Conservation (phyloP, 2,797 vertebrate genomes). For the Myioborus melanocephalus region DNA sequence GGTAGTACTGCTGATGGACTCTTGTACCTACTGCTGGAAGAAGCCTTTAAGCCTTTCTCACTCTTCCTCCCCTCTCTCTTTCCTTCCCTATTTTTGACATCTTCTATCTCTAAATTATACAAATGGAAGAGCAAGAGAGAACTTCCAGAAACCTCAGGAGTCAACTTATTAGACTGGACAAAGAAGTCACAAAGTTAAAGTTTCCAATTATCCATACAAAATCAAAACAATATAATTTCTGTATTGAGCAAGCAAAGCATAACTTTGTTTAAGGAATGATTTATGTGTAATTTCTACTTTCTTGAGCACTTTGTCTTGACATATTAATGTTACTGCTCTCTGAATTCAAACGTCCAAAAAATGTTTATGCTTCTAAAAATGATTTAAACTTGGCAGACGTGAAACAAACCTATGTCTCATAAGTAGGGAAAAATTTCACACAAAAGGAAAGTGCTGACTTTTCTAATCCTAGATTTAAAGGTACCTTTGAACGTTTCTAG, state of each 20-base stretch:
- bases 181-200: background rate
- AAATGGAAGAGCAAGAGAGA: background rate
- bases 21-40: background rate
- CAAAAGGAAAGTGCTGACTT: background rate
- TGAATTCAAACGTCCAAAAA: conserved; percentile 12
- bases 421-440: background rate
- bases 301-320: background rate
- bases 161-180: background rate
- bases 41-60: background rate
- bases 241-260: background rate
- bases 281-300: background rate
- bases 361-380: background rate
- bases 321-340: background rate
- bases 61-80: background rate
- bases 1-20: conserved; percentile 6
- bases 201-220: conserved; percentile 8
- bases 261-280: background rate
- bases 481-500: background rate
- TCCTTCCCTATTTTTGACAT: background rate
- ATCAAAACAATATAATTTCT: background rate
- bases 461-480: background rate
- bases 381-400: background rate
- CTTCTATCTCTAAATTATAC: background rate
- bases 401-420: background rate
- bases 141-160: background rate